Conservation (phyloP, 2,113 vertebrate species). For the Casuarius casuarius region DNA sequence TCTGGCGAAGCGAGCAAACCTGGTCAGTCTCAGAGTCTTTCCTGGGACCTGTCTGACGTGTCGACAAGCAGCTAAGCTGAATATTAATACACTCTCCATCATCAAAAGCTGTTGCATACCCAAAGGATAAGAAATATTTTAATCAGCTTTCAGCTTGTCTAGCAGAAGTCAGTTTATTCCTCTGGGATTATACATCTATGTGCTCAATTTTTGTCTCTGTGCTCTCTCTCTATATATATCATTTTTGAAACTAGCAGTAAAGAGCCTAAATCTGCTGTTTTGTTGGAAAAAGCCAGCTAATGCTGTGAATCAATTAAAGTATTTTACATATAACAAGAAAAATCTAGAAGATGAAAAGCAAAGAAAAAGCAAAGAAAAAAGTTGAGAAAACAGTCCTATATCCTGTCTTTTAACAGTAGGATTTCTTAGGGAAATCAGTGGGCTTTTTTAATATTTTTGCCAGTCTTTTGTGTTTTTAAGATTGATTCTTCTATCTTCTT, state of each 20-base stretch:
- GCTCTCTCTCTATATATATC: neutral
- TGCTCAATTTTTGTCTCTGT: constrained; percentile 62
- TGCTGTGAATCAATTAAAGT: constrained; percentile 54
- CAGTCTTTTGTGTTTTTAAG: neutral
- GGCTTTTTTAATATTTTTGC: neutral
- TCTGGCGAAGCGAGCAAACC: constrained; percentile 75
- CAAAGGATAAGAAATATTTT: constrained; percentile 84
- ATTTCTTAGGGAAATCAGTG: neutral
- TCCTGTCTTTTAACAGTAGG: neutral
- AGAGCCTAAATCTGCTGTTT: constrained; percentile 53
- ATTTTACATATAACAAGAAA: constrained; percentile 37
- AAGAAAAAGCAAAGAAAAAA: neutral
- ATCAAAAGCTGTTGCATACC: constrained; percentile 84
- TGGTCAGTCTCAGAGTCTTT: constrained; percentile 79
- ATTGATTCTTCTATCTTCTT: neutral
- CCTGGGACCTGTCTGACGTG: constrained; percentile 79
- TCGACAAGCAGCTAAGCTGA: constrained; percentile 79
- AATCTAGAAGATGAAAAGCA: neutral
- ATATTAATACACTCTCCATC: constrained; percentile 82
- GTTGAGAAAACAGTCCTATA: neutral
- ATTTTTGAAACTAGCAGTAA: constrained; percentile 60
- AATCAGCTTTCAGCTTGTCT: constrained; percentile 82
- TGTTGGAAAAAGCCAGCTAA: constrained; percentile 44
- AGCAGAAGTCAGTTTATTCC: constrained; percentile 76
- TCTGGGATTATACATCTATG: constrained; percentile 69